These are phyloP conservation scores for Lampris incognitus DNA, from an alignment of 2,113 vertebrate species.

Conservation along the genomic window DNA sequence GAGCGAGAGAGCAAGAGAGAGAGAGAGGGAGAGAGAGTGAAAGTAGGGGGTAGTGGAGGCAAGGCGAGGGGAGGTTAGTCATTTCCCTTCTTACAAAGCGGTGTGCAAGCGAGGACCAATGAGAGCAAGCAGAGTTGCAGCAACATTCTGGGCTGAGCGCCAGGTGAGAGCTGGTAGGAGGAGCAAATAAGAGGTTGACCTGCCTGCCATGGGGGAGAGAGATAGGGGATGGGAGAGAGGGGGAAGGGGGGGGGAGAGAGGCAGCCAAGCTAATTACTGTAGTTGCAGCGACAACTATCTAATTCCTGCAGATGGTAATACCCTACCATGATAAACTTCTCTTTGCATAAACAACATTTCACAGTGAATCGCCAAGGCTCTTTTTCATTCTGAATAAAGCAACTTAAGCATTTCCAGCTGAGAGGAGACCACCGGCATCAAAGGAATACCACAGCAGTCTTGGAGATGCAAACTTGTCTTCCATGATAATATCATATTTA, in stretches of 20 bases:
- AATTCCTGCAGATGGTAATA: conserved; percentile 15
- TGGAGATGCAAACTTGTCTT: conserved; percentile 1
- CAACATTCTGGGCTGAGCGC: conserved; percentile 82
- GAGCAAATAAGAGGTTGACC: conserved; percentile 75
- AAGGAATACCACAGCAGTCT: not conserved
- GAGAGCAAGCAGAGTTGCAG: conserved; percentile 74
- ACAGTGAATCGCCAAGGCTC: not conserved
- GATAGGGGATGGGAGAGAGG: not conserved
- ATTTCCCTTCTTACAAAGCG: conserved; percentile 82
- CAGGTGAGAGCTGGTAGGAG: conserved; percentile 78
- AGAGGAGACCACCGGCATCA: not conserved
- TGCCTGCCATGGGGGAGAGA: conserved; percentile 60
- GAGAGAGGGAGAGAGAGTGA: conserved; percentile 66
- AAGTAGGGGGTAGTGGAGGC: conserved; percentile 71
- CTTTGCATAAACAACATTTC: conserved; percentile 16
- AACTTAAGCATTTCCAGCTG: conserved; percentile 4
- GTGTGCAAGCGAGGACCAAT: conserved; percentile 76
- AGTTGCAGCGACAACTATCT: conserved; percentile 31
- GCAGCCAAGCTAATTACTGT: conserved; percentile 41
- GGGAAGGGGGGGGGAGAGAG: conserved; percentile 34
- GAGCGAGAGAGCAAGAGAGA: conserved; percentile 68
- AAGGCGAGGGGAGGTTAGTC: conserved; percentile 78
- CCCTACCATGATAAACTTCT: conserved; percentile 7
- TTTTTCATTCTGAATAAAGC: not conserved
- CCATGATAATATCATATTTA: conserved; percentile 18